A percentile compares a stretch with the other conserved stretches of the same genome.
phyloP scores from a whole-genome alignment of 2,797 vertebrate genomes.

The Schizopygopsis pylzovi region DNA sequence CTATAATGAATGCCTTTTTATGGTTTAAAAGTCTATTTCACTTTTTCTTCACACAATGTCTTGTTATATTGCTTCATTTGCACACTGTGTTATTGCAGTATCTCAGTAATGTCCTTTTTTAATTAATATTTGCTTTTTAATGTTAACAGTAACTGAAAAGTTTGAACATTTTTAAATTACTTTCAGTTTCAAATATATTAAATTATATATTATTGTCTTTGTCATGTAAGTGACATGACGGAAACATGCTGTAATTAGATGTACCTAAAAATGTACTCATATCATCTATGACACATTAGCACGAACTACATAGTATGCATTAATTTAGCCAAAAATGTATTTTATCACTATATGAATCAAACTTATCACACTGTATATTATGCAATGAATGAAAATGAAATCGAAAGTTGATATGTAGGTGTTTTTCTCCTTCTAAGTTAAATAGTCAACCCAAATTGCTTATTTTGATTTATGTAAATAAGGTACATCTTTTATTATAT shows the following conservation, averaged over 20 bases:
- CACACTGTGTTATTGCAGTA: constrained; percentile 51
- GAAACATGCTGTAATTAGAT: constrained; percentile 35
- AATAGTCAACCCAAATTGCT: not conserved
- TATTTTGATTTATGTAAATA: constrained; percentile 26
- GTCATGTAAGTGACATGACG: constrained; percentile 37
- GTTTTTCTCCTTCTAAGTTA: constrained; percentile 3
- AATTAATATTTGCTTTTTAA: constrained; percentile 29
- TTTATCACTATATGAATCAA: constrained; percentile 22
- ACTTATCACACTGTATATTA: constrained; percentile 40
- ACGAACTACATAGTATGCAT: constrained; percentile 42
- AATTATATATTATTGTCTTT: not conserved
- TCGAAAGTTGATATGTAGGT: not conserved
- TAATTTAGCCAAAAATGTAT: constrained; percentile 44
- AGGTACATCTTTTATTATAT: constrained; percentile 10
- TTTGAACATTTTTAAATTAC: constrained; percentile 1
- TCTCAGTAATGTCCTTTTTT: constrained; percentile 24
- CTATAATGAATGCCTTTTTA: constrained; percentile 41
- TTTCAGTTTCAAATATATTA: constrained; percentile 16
- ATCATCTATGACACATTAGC: constrained; percentile 36
- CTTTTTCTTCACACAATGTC: constrained; percentile 23
- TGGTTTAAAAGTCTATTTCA: constrained; percentile 30
- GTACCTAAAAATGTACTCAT: constrained; percentile 10
- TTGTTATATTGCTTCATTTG: constrained; percentile 44
- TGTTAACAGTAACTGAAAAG: constrained; percentile 7
- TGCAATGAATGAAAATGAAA: constrained; percentile 39